Evolutionary conservation across 2,797 vertebrate species (phyloP), one percentile per base, ranked within the genome.

Genomic region (Myoxocephalus aenaeus): DNA sequence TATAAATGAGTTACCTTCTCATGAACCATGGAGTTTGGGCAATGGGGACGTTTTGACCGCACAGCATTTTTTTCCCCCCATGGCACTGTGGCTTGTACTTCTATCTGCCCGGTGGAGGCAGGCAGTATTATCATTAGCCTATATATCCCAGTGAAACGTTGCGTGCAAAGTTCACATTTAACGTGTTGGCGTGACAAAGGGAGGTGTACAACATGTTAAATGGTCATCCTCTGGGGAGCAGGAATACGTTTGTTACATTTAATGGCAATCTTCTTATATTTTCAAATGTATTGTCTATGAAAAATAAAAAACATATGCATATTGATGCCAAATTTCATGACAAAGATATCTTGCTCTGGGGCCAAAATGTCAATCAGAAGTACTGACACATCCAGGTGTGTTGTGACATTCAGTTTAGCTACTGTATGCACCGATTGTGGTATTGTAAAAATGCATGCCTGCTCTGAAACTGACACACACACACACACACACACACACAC

Each of bases 401-500:
- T 42, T 42, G 40, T 42, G 5, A 7, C 13, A 17, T 7, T 44
- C 5, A 73, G 63, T 4, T 44, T 5, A 73, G 65, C 15, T 40
- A 63, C 65, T 66, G 32, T 32, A 38, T 40, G 61, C 29, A 15
- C 44, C 2, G 17, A 11, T 53, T 64, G 54, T 56, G 63, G 34
- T 65, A 59, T 59, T 70, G 34, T 57, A n/a, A 40, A 62, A 70
- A 29, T 65, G 58, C 42, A 85, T 44, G 59, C 42, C 50, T 38
- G 22, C 59, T 42, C 29, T 38, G 3, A 42, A 51, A 29, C 48
- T 59, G n/a, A 38, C 57, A 62, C 50, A 75, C 80, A 70, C 67
- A 38, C 57, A 62, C 50, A 75, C 80, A 72, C 70, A 34, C 34
- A 34, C 34, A 48, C 64, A 70, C 73, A 80, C 50, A 53, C 42